These are phyloP conservation scores for Erythrolamprus reginae DNA, from an alignment of 2,113 vertebrate species.

Conservation along the genomic window DNA sequence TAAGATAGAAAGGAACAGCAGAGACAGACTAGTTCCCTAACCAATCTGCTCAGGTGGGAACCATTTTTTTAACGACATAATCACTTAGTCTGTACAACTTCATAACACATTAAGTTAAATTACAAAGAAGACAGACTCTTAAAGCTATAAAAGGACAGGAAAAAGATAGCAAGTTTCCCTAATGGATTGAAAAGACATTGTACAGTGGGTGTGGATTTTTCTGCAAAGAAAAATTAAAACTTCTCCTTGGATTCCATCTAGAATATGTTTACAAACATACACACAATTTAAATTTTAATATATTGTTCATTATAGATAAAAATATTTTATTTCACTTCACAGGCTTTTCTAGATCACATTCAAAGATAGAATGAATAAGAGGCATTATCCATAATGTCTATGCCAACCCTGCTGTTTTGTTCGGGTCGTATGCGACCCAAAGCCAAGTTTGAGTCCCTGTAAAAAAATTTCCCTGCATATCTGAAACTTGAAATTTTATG, in stretches of 20 bases:
- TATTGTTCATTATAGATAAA: background rate
- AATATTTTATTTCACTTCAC: background rate
- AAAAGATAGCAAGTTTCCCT: conserved; percentile 29
- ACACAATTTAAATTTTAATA: background rate
- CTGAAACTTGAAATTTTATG: no score
- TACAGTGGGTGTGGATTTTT: conserved; percentile 1
- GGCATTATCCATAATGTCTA: background rate
- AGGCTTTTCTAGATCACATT: background rate
- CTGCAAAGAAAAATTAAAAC: conserved; percentile 22
- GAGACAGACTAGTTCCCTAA: background rate
- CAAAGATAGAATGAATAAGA: background rate
- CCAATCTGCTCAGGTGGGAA: background rate
- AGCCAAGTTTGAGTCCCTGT: no score
- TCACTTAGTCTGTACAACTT: conserved; percentile 1
- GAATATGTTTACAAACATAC: background rate
- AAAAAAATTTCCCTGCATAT: no score
- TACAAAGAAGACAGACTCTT: background rate
- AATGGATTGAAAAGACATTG: conserved; percentile 40
- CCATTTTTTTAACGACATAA: background rate
- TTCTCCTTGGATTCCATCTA: background rate
- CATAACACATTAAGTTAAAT: conserved; percentile 13
- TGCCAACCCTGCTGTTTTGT: no score
- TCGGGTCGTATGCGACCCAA: no score
- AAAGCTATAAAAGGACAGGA: conserved; percentile 19
- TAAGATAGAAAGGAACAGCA: background rate